Percentiles rank a stretch among this genome's conserved stretches.
Evolutionary conservation across 1,140 invertebrate species (phyloP).

Genomic region (Araneus ventricosus): DNA sequence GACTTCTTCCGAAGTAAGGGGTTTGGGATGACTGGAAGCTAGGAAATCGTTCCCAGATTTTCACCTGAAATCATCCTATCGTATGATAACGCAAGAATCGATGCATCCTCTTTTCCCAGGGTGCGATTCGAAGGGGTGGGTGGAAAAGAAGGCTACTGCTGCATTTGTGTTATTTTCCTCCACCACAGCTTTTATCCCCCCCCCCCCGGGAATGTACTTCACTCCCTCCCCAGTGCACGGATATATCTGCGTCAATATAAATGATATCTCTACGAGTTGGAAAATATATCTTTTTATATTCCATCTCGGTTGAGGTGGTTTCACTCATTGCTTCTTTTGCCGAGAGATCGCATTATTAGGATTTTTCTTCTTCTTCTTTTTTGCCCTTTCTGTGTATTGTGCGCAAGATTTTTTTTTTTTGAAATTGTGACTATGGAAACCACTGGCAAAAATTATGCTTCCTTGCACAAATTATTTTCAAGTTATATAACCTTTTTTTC

Average conservation of each 20-base stretch:
- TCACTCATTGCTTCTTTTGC: not conserved
- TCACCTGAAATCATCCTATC: conserved; percentile 65
- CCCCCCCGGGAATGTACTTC: not conserved
- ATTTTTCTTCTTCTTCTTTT: not conserved
- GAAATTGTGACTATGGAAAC: too few species aligned
- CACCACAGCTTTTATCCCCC: conserved; percentile 8
- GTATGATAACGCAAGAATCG: conserved; percentile 63
- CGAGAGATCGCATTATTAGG: not conserved
- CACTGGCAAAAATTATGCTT: too few species aligned
- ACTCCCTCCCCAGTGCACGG: not conserved
- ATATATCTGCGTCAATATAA: conserved; percentile 47
- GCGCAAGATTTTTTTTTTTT: too few species aligned
- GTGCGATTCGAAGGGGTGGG: not conserved
- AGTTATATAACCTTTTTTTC: too few species aligned
- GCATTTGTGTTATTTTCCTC: conserved; percentile 28
- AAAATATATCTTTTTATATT: conserved; percentile 13
- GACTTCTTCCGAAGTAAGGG: conserved; percentile 42
- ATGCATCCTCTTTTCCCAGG: not conserved
- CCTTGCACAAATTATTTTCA: too few species aligned
- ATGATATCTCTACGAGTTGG: conserved; percentile 37
- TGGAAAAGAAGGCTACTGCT: not conserved
- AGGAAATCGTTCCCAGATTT: conserved; percentile 58
- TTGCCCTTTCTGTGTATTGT: not conserved
- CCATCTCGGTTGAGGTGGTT: not conserved
- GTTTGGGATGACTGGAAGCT: not conserved